Conservation (phyloP, 2,888 invertebrate species). For the Eudemis profundana region DNA sequence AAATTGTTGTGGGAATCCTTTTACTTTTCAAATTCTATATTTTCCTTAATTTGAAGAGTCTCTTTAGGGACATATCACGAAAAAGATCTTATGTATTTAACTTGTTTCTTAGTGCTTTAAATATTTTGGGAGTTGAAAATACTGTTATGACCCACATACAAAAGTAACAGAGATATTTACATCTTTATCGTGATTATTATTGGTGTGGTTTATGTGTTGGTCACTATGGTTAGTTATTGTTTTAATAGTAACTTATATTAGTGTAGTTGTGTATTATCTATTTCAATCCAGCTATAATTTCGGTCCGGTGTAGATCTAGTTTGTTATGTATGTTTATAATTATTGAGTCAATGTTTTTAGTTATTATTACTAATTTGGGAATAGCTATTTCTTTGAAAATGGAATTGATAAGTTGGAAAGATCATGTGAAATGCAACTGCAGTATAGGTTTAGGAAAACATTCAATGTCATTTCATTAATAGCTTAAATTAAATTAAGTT, state of each 20-base stretch:
- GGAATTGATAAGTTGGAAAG: not conserved
- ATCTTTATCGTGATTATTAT: slow-evolving; percentile 17
- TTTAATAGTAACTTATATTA: not conserved
- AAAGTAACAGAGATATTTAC: slow-evolving; percentile 32
- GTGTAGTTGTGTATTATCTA: slow-evolving; percentile 7
- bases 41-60: not conserved
- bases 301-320: slow-evolving; percentile 15
- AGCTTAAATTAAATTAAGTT: slow-evolving; percentile 18
- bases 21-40: not conserved
- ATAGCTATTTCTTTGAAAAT: not conserved
- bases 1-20: slow-evolving; percentile 1
- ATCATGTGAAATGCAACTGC: not conserved
- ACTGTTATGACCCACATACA: not conserved
- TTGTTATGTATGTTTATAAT: slow-evolving; percentile 20
- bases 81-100: not conserved
- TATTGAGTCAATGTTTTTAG: slow-evolving; percentile 6
- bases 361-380: slow-evolving; percentile 12
- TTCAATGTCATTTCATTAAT: slow-evolving; percentile 11
- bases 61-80: not conserved
- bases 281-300: slow-evolving; percentile 2
- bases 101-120: not conserved
- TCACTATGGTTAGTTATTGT: not conserved
- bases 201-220: slow-evolving; percentile 19
- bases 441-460: not conserved
- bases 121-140: not conserved